phyloP scores from a whole-genome alignment of 2,888 invertebrate genomes.

The Bugulina stolonifera region DNA sequence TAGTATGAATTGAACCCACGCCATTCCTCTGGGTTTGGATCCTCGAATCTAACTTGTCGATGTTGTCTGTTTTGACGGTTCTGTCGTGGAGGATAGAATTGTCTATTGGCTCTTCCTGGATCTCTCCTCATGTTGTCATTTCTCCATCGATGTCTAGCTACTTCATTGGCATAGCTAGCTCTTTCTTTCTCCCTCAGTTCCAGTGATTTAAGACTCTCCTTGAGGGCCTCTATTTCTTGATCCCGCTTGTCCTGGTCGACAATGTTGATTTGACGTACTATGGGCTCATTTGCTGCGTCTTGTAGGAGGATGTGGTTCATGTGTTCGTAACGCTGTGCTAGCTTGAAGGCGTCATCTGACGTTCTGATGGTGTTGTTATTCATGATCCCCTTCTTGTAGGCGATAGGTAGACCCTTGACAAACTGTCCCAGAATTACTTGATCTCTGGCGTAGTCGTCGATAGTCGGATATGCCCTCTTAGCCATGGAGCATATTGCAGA shows the following conservation, averaged over 20 bases:
- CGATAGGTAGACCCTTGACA: background rate
- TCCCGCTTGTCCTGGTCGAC: background rate
- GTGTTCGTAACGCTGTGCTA: background rate
- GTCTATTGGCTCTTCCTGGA: background rate
- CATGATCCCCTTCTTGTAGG: background rate
- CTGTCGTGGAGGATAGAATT: background rate
- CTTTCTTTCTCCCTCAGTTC: background rate
- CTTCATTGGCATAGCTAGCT: background rate
- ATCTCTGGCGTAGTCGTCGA: background rate
- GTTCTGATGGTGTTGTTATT: background rate
- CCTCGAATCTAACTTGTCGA: background rate
- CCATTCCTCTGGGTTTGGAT: background rate
- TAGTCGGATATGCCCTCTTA: background rate
- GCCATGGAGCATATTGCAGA: background rate
- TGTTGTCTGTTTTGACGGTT: background rate
- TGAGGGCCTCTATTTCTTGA: background rate
- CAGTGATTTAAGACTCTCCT: background rate
- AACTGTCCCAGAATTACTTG: background rate
- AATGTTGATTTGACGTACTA: background rate
- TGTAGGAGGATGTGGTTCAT: background rate
- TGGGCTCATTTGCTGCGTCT: background rate
- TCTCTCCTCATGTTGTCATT: background rate
- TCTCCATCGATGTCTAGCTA: background rate
- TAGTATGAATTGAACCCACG: background rate
- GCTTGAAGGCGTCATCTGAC: background rate